These are phyloP conservation scores for Tipula helvola DNA, from an alignment of 2,888 invertebrate species.

Conservation along the genomic window DNA sequence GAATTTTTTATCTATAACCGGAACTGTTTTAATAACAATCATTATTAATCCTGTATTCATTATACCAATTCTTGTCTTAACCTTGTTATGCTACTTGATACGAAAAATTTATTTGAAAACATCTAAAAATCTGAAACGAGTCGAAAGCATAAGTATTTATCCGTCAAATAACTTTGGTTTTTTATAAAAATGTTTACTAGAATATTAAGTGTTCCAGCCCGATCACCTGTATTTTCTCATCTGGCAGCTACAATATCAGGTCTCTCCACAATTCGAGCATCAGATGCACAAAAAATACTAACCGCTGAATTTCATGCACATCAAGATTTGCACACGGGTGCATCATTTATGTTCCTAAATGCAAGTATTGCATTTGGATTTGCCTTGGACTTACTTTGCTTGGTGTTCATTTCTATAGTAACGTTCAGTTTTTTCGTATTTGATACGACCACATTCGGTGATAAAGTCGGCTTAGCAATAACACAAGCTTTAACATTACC, in stretches of 20 bases:
- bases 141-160: conserved; percentile 48
- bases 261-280: conserved; percentile 61
- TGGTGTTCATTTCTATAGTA: conserved; percentile 47
- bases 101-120: conserved; percentile 52
- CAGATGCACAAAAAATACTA: conserved; percentile 50
- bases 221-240: conserved; percentile 70
- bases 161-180: background rate
- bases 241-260: conserved; percentile 62
- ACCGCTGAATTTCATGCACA: conserved; percentile 45
- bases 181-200: background rate
- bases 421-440: conserved; percentile 48
- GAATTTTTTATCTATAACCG: conserved; percentile 36
- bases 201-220: conserved; percentile 38
- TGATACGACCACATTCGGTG: conserved; percentile 23
- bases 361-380: conserved; percentile 52
- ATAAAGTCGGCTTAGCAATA: conserved; percentile 41
- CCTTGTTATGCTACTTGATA: conserved; percentile 43
- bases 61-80: conserved; percentile 43
- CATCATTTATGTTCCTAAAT: conserved; percentile 52
- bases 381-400: conserved; percentile 50
- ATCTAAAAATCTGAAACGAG: conserved; percentile 53
- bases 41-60: conserved; percentile 47
- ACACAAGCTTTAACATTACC: conserved; percentile 39
- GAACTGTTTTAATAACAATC: conserved; percentile 49
- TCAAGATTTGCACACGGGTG: conserved; percentile 51